Evolutionary conservation across 2,888 invertebrate species (phyloP).

Genomic region (Aporophyla nigra): DNA sequence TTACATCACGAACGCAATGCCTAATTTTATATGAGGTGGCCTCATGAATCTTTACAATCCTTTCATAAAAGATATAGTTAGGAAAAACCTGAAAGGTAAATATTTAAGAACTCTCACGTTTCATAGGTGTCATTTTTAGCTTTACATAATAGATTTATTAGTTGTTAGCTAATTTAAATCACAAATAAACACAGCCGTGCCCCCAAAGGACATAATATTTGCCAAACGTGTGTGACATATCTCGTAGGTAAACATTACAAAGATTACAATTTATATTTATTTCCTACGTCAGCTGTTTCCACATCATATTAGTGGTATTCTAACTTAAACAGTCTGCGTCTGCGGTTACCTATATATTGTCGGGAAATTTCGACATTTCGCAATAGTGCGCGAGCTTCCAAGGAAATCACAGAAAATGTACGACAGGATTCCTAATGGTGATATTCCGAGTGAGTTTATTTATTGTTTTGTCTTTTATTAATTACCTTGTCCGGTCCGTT

Average conservation of each 20-base stretch:
- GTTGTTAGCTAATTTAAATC: constrained; percentile 35
- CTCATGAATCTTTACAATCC: neutral
- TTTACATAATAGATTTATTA: constrained; percentile 32
- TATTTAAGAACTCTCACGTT: constrained; percentile 18
- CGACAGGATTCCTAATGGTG: constrained; percentile 51
- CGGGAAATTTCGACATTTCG: constrained; percentile 19
- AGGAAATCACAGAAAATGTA: constrained; percentile 63
- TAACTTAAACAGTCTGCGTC: constrained; percentile 31
- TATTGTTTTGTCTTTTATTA: constrained; percentile 3
- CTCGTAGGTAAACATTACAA: constrained; percentile 45
- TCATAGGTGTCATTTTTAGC: neutral
- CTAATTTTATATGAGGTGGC: neutral
- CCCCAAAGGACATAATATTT: constrained; percentile 63
- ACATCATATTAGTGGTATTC: constrained; percentile 51
- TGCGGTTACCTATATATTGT: constrained; percentile 52
- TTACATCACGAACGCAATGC: constrained; percentile 11
- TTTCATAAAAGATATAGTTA: constrained; percentile 15
- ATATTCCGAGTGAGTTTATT: constrained; percentile 65
- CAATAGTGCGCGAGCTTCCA: constrained; percentile 44
- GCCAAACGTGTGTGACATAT: constrained; percentile 50
- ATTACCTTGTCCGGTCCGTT: neutral
- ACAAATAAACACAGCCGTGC: constrained; percentile 60
- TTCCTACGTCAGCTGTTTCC: constrained; percentile 61
- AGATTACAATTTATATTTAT: constrained; percentile 47
- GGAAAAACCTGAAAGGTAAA: constrained; percentile 35